A percentile compares a stretch with the other conserved stretches of the same genome.
These are phyloP conservation scores for Nycteola revayana DNA, from an alignment of 2,888 invertebrate genomes.

Conservation along the genomic window DNA sequence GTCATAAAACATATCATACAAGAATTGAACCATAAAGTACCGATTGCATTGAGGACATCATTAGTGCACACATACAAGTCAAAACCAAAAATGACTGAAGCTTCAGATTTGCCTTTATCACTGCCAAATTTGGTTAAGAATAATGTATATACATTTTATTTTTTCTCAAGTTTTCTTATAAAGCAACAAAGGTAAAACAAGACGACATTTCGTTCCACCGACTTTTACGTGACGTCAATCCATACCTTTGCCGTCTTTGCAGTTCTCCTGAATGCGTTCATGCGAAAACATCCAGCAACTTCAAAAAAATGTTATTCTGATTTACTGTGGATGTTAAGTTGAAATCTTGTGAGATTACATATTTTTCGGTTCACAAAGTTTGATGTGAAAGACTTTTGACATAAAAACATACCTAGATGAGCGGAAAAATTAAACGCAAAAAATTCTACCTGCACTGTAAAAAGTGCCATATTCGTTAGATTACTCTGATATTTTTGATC, in stretches of 20 bases:
- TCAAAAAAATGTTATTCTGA: slow-evolving; percentile 49
- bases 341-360: slow-evolving; percentile 32
- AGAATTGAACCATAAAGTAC: slow-evolving; percentile 7
- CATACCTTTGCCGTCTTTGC: slow-evolving; percentile 44
- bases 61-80: slow-evolving; percentile 37
- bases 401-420: slow-evolving; percentile 18
- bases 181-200: slow-evolving; percentile 46
- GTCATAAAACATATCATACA: slow-evolving; percentile 5
- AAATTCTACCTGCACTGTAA: slow-evolving; percentile 8
- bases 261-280: slow-evolving; percentile 51
- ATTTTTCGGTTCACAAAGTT: slow-evolving; percentile 19
- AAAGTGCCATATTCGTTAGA: not conserved
- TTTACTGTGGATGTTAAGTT: slow-evolving; percentile 40
- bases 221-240: slow-evolving; percentile 30
- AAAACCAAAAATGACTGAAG: slow-evolving; percentile 49
- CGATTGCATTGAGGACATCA: slow-evolving; percentile 19
- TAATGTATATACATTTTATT: too few species aligned
- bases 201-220: slow-evolving; percentile 27
- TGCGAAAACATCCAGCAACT: slow-evolving; percentile 48
- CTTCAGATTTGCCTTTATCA: slow-evolving; percentile 63
- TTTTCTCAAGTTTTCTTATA: slow-evolving; percentile 40
- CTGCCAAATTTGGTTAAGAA: slow-evolving; percentile 45
- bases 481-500: too few species aligned
- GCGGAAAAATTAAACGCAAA: slow-evolving; percentile 6
- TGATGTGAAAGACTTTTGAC: slow-evolving; percentile 18